Conservation (phyloP, 2,113 vertebrate species). For the Toxotes jaculatrix region DNA sequence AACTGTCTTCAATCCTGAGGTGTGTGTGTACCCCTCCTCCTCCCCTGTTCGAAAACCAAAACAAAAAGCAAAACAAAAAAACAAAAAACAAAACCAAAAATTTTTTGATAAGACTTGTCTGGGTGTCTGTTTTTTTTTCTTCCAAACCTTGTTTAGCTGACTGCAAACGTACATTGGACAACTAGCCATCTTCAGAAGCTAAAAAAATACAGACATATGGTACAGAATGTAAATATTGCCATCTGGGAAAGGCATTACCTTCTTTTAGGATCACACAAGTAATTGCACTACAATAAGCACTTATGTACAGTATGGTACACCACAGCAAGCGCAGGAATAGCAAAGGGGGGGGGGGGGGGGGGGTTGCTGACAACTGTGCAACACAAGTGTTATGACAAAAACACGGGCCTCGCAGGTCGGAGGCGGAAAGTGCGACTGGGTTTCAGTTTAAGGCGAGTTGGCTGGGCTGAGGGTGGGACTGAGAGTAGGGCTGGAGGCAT, state of each 20-base stretch:
- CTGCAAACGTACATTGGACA: constrained; percentile 76
- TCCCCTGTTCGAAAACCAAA: constrained; percentile 65
- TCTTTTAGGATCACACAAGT: constrained; percentile 82
- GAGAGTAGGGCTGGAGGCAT: constrained; percentile 92
- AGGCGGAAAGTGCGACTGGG: constrained; percentile 86
- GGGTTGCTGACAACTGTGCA: constrained; percentile 79
- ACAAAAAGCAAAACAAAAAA: constrained; percentile 45
- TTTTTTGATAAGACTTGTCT: constrained; percentile 78
- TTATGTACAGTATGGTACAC: constrained; percentile 87
- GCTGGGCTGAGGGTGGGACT: constrained; percentile 89
- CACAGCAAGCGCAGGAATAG: constrained; percentile 84
- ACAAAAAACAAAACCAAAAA: constrained; percentile 50
- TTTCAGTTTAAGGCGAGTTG: constrained; percentile 92
- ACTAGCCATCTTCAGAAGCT: constrained; percentile 79
- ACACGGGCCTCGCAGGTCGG: constrained; percentile 70
- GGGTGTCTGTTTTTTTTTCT: constrained; percentile 72
- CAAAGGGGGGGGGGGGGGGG: constrained; percentile 56
- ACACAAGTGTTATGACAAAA: constrained; percentile 79
- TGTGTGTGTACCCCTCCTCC: constrained; percentile 82
- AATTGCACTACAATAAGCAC: constrained; percentile 87
- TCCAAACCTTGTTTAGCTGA: constrained; percentile 77
- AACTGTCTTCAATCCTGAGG: constrained; percentile 88
- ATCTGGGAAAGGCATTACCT: constrained; percentile 82
- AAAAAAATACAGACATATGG: constrained; percentile 84
- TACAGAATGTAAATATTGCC: constrained; percentile 85